These are phyloP conservation scores for Scomber colias DNA, from an alignment of 2,113 vertebrate species.

Conservation along the genomic window DNA sequence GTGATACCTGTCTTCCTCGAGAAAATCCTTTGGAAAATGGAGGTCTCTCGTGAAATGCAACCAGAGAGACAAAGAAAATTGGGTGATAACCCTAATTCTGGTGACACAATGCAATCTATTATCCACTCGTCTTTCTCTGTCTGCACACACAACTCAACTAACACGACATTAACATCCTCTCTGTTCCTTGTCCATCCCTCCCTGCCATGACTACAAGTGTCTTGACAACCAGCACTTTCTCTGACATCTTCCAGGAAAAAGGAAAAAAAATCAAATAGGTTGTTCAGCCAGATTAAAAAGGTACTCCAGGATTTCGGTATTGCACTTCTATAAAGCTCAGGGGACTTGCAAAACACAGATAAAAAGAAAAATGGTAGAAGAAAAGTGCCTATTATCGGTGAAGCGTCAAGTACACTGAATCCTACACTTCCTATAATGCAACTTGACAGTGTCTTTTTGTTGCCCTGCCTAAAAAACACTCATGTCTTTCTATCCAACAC, in stretches of 20 bases:
- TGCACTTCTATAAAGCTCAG: too few species aligned
- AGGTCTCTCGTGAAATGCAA: slow-evolving; percentile 4
- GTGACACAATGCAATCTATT: not conserved
- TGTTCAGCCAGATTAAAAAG: not conserved
- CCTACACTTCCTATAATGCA: not conserved
- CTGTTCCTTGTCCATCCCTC: not conserved
- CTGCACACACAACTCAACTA: slow-evolving; percentile 19
- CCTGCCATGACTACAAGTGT: not conserved
- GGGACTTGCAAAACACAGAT: not conserved
- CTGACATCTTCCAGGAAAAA: not conserved
- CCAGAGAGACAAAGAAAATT: slow-evolving; percentile 24
- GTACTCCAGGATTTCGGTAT: not conserved
- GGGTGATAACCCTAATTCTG: not conserved
- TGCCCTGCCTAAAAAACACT: too few species aligned
- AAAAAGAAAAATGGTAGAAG: too few species aligned
- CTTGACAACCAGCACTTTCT: not conserved
- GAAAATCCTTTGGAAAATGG: slow-evolving; percentile 14
- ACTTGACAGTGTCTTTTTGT: too few species aligned
- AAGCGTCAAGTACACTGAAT: not conserved
- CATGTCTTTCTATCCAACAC: too few species aligned
- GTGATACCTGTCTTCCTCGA: not conserved
- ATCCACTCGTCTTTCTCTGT: not conserved
- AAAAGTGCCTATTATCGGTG: too few species aligned
- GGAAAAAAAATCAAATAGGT: not conserved
- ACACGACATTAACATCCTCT: not conserved